Base-by-base conservation (phyloP, 2,888 invertebrate species). In the Stratiomys singularior region DNA sequence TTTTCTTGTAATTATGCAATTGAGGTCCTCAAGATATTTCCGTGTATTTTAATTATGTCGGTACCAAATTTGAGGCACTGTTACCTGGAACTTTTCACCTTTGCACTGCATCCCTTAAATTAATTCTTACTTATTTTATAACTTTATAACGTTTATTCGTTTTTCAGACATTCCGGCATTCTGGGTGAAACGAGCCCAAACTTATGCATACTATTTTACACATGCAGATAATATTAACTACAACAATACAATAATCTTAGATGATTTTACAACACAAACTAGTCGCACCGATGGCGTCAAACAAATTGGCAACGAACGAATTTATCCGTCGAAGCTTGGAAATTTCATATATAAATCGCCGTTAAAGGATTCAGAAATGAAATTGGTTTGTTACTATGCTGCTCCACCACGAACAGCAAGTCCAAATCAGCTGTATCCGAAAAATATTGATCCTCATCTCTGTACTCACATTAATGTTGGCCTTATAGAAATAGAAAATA, bases 381-480 rank as follows among this genome's bases (percentile, higher is more conserved):
- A 84, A 81, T 81, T 91, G 76, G 90, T 93, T 13, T 95, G 94
- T 83, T 95, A 95, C 86, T 94, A 93, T 86, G 89, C 90, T 80
- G 88, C 90, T 79, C 91, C 92, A 3, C 82, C 81, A 79, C 83
- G 84, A 81, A 85, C 21, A 11, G 15, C 78, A 4, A 71, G 82
- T 21, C 80, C 80, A 28, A 79, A 82, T 64, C 76, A 81, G 79
- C 86, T 93, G 76, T 84, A 86, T 82, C 91, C 93, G 5, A 83
- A 86, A 46, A 87, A 89, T 82, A 89, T 96, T 37, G 91, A 94
- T 83, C 90, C 94, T 27, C 86, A 90, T 82, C 88, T 96, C 77
- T 96, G 96, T 85, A 94, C 95, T 0, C 96, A 96, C 86, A 90
- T 96, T 79, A 94, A 94, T 85, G 87, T 95, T 77, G 96, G 93